A percentile compares a stretch with the other conserved stretches of the same genome.
These are phyloP conservation scores for Dermatemys mawii DNA, from an alignment of 2,113 vertebrate species.

Conservation along the genomic window DNA sequence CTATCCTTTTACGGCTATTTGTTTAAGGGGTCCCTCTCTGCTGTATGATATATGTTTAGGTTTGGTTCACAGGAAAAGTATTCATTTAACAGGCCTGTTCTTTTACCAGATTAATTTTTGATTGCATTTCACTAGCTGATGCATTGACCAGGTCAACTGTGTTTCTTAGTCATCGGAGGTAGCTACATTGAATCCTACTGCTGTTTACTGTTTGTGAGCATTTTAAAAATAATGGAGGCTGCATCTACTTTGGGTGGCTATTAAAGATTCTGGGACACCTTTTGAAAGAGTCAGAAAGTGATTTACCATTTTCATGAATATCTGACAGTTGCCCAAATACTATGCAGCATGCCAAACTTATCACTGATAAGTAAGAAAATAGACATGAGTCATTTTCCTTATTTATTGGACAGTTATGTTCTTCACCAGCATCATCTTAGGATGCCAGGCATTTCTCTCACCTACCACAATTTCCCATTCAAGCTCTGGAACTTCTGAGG, in stretches of 20 bases:
- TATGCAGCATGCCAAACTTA: not conserved
- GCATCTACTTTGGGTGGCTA: not conserved
- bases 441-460: not conserved
- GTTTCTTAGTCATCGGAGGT: not conserved
- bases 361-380: not conserved
- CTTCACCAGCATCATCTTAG: not conserved
- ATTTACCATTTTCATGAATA: not conserved
- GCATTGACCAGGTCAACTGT: not conserved
- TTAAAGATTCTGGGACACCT: not conserved
- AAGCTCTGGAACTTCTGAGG: not conserved
- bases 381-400: not conserved
- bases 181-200: not conserved
- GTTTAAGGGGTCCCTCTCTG: not conserved
- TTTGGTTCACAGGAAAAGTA: not conserved
- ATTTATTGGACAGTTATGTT: not conserved
- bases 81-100: not conserved
- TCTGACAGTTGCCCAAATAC: not conserved
- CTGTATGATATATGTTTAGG: not conserved
- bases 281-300: not conserved
- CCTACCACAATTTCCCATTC: not conserved
- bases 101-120: not conserved
- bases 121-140: not conserved
- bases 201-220: not conserved
- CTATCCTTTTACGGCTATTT: not conserved
- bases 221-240: not conserved